Percentiles rank a stretch among this genome's conserved stretches.
Evolutionary conservation across 1,140 invertebrate species (phyloP).

Genomic region (Plodia interpunctella): DNA sequence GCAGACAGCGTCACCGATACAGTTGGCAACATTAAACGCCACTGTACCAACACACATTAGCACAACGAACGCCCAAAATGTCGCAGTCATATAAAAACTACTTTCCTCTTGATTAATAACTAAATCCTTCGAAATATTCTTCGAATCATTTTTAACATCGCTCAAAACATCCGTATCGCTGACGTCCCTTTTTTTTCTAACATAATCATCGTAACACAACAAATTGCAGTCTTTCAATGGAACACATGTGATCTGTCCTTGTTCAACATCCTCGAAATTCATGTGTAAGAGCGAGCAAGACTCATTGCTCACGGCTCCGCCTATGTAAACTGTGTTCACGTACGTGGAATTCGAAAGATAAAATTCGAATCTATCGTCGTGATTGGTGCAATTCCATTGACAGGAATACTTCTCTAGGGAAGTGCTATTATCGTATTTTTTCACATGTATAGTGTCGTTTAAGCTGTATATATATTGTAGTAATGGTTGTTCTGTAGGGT

Average conservation of each 20-base stretch:
- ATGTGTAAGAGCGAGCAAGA: slow-evolving; percentile 57
- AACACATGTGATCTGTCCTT: slow-evolving; percentile 42
- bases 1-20: slow-evolving; percentile 87
- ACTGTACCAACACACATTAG: slow-evolving; percentile 84
- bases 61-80: slow-evolving; percentile 85
- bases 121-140: not conserved
- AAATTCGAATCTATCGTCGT: slow-evolving; percentile 36
- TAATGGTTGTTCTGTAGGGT: slow-evolving; percentile 24
- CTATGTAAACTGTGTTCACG: slow-evolving; percentile 49
- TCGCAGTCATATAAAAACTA: slow-evolving; percentile 73
- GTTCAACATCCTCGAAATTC: slow-evolving; percentile 38
- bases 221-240: slow-evolving; percentile 49
- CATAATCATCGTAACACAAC: slow-evolving; percentile 47
- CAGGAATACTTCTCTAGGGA: slow-evolving; percentile 49
- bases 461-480: slow-evolving; percentile 47
- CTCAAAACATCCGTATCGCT: slow-evolving; percentile 5
- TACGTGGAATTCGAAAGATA: slow-evolving; percentile 49
- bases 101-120: slow-evolving; percentile 12
- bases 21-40: slow-evolving; percentile 86
- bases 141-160: not conserved
- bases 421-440: slow-evolving; percentile 27
- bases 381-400: slow-evolving; percentile 52
- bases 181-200: slow-evolving; percentile 31
- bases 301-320: slow-evolving; percentile 33
- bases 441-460: slow-evolving; percentile 57